These are phyloP conservation scores for Trachelipus rathkii DNA, from an alignment of 1,140 invertebrate genomes.

Conservation along the genomic window DNA sequence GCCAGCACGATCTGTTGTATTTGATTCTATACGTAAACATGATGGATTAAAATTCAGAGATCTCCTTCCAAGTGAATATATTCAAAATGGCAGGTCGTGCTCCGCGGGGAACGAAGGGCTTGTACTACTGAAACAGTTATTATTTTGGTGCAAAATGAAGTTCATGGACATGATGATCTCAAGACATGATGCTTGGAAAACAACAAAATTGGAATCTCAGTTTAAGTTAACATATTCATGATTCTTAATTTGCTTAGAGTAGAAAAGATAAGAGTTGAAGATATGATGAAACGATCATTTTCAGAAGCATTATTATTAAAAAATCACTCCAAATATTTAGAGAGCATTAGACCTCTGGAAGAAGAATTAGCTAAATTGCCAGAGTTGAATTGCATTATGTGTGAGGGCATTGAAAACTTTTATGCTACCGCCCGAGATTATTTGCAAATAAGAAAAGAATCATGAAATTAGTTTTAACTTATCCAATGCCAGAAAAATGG, in stretches of 20 bases:
- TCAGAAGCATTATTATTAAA: conserved; percentile 62
- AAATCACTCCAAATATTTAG: conserved; percentile 60
- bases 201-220: conserved; percentile 77
- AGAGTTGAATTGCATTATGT: conserved; percentile 53
- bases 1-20: conserved; percentile 94
- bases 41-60: conserved; percentile 75
- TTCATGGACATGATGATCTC: conserved; percentile 67
- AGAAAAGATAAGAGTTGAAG: conserved; percentile 83
- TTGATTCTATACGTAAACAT: conserved; percentile 85
- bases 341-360: conserved; percentile 57
- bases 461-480: conserved; percentile 51
- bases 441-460: conserved; percentile 58
- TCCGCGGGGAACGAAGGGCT: conserved; percentile 85
- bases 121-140: conserved; percentile 89
- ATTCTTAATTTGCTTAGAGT: conserved; percentile 80
- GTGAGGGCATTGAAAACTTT: conserved; percentile 61
- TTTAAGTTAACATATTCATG: conserved; percentile 95
- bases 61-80: conserved; percentile 65
- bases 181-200: conserved; percentile 79
- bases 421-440: conserved; percentile 63
- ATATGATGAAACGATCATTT: too few species aligned
- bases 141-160: conserved; percentile 77
- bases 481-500: conserved; percentile 60
- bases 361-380: conserved; percentile 49
- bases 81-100: conserved; percentile 90